A percentile compares a stretch with the other conserved stretches of the same genome.
Conservation (phyloP, 2,797 vertebrate genomes). For the Aeoliscus strigatus region DNA sequence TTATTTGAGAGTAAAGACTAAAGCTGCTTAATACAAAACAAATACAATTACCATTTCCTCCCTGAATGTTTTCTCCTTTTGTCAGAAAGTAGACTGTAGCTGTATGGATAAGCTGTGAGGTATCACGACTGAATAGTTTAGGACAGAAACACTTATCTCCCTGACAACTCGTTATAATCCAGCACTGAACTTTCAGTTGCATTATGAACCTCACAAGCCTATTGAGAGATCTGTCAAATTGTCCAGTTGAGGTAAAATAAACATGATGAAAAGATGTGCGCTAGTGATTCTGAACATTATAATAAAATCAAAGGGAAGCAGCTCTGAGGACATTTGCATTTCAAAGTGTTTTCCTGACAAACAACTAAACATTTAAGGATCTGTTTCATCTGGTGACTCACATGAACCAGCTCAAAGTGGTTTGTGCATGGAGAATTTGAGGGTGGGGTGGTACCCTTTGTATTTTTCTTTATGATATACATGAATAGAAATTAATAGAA, state of each 20-base stretch:
- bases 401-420: neutral
- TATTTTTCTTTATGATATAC: no score
- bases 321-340: neutral
- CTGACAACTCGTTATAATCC: conserved; percentile 44
- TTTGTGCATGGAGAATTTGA: neutral
- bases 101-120: conserved; percentile 13
- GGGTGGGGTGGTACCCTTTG: no score
- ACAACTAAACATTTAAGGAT: neutral
- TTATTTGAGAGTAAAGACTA: neutral
- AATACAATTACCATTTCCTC: conserved; percentile 2
- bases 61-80: conserved; percentile 4
- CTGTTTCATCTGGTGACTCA: conserved; percentile 3
- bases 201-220: conserved; percentile 30
- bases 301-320: conserved; percentile 13
- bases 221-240: conserved; percentile 29
- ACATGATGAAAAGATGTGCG: conserved; percentile 15
- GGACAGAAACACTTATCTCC: conserved; percentile 33
- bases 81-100: neutral
- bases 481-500: no score
- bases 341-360: conserved; percentile 1
- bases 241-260: conserved; percentile 30
- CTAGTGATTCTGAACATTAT: conserved; percentile 8
- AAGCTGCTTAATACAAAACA: no score
- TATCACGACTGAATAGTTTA: conserved; percentile 20
- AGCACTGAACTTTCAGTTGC: conserved; percentile 30